Evolutionary conservation across 2,797 vertebrate species (phyloP).

Genomic region (Silurus lanzhouensis): DNA sequence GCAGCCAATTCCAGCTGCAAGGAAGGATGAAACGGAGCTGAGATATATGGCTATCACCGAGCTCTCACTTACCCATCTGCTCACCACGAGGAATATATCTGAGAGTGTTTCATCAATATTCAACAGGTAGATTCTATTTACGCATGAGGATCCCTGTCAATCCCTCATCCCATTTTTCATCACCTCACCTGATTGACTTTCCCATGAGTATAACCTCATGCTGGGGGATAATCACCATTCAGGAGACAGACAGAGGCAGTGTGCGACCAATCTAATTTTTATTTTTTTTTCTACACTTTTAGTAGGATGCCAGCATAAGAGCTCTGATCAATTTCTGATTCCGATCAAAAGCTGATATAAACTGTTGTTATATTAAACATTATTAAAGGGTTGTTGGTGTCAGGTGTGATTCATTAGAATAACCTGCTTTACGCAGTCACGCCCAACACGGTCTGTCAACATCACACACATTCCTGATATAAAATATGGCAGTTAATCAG

Average conservation of each 20-base stretch:
- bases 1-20: conserved; percentile 22
- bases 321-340: neutral
- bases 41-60: conserved; percentile 56
- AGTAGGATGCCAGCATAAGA: neutral
- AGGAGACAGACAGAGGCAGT: conserved; percentile 28
- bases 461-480: neutral
- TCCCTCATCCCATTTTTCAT: conserved; percentile 42
- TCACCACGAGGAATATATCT: conserved; percentile 46
- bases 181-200: conserved; percentile 51
- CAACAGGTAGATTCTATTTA: conserved; percentile 56
- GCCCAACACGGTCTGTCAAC: neutral
- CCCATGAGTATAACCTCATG: conserved; percentile 45
- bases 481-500: neutral
- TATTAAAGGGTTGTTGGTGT: neutral
- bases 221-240: conserved; percentile 47
- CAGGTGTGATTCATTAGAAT: neutral
- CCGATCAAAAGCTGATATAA: neutral
- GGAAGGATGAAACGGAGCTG: conserved; percentile 16
- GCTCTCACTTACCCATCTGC: conserved; percentile 54
- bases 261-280: neutral
- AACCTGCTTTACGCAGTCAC: neutral
- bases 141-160: conserved; percentile 46
- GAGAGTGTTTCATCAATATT: conserved; percentile 61
- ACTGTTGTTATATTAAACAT: neutral
- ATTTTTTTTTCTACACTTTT: neutral